Conservation (phyloP, 2,113 vertebrate genomes). For the Dicerorhinus sumatrensis region DNA sequence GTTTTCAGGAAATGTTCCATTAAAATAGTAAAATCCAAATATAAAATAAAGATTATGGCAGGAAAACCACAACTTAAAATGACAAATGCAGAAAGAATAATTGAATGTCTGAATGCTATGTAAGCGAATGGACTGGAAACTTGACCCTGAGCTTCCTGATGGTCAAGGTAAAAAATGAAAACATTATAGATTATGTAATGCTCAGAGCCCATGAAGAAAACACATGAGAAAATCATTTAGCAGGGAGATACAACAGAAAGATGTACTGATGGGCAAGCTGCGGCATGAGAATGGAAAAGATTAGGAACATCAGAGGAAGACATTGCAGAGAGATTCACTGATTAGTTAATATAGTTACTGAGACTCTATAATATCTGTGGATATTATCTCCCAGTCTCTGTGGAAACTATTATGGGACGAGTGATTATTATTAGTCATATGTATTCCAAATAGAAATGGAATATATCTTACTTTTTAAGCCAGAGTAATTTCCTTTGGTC, state of each 20-base stretch:
- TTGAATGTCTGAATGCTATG: neutral
- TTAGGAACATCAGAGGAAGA: neutral
- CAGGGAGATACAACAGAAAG: neutral
- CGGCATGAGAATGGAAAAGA: neutral
- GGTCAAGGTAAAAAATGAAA: neutral
- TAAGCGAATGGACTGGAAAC: neutral
- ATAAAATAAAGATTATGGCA: neutral
- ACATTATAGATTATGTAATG: neutral
- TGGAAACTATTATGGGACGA: neutral
- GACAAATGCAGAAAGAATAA: neutral
- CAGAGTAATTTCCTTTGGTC: constrained; percentile 48
- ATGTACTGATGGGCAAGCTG: neutral
- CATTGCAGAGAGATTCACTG: neutral
- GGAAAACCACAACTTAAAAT: neutral
- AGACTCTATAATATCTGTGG: neutral
- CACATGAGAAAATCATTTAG: neutral
- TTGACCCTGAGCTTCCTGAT: neutral
- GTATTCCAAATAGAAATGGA: neutral
- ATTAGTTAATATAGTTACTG: neutral
- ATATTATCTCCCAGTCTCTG: neutral
- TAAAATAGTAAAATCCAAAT: neutral
- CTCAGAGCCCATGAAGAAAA: neutral
- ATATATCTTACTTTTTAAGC: neutral
- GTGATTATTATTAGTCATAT: neutral
- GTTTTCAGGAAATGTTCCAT: neutral